Conservation (phyloP, 2,888 invertebrate species). For the Ochropacha duplaris region DNA sequence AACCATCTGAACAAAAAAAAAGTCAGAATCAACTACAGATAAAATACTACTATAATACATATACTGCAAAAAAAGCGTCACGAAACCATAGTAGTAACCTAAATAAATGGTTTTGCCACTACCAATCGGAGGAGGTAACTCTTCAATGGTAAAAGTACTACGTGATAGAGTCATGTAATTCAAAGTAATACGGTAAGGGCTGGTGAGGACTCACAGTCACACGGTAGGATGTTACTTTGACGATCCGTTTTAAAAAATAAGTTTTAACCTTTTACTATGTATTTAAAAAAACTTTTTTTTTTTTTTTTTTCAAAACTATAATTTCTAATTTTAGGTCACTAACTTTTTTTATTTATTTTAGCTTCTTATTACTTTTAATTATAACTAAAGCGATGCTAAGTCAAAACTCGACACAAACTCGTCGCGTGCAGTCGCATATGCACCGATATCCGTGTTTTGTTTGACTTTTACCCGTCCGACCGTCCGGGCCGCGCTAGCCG, state of each 20-base stretch:
- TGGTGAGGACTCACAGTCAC: conserved; percentile 24
- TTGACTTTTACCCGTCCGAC: conserved; percentile 61
- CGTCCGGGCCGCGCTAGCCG: conserved; percentile 29
- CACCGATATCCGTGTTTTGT: conserved; percentile 59
- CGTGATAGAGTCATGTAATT: conserved; percentile 36
- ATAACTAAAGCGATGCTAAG: conserved; percentile 1
- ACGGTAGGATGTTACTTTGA: conserved; percentile 57
- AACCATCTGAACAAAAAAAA: no score
- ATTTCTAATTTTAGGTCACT: no score
- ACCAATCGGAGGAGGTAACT: conserved; percentile 7
- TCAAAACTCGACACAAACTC: conserved; percentile 6
- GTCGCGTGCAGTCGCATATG: conserved; percentile 29
- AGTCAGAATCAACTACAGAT: neutral
- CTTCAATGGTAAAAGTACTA: conserved; percentile 11
- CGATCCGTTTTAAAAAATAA: no score
- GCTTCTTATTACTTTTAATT: neutral
- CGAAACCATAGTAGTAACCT: no score
- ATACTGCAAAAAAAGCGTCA: neutral
- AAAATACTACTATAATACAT: neutral
- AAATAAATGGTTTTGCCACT: neutral
- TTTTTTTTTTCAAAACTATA: neutral
- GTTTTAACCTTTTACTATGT: no score
- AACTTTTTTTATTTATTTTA: neutral
- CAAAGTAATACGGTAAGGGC: conserved; percentile 43
- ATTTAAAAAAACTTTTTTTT: no score